Base-by-base conservation (phyloP, 2,797 vertebrate genomes). In the Myripristis murdjan region DNA sequence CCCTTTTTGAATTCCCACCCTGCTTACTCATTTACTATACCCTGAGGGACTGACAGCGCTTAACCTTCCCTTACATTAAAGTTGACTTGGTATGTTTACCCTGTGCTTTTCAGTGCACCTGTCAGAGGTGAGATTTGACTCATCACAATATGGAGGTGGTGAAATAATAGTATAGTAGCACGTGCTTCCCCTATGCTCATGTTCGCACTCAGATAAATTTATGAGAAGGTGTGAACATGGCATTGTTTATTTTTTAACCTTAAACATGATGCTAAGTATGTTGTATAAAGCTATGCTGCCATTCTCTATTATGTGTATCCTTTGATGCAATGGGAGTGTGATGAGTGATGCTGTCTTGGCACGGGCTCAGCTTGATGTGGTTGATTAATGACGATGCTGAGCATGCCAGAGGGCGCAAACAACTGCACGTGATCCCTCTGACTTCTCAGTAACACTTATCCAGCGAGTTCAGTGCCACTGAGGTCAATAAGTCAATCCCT, bases 301-400 rank as follows among this genome's bases (percentile, higher is more conserved):
- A 37, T 65, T 85, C 64, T 85, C 75, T 52, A 53, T 87, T 85
- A 63, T 79, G 71, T 77, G 66, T 73, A 70, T 86, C 70, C 71
- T 60, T 14, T 84, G 77, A 76, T 83, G 73, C 83, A 81, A 89
- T 84, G 73, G 78, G 54, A 75, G 71, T 14, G 81, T 61, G 81
- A 70, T 85, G 88, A 91, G 77, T 87, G 88, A 91, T 73, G 75
- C 63, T 20, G 18, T 69, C 84, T 83, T 91, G 88, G 83, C 87
- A 77, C 51, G 11, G 14, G 66, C 57, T 65, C 56, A 79, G 73
- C 70, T 64, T 79, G 78, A 85, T 81, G 82, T 79, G 80, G 84
- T 79, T 88, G 87, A 89, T 89, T 92, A 74, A 89, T 74, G 82
- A 80, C 67, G 67, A 78, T 64, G 67, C 46, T 54, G 37, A 81